Conservation (phyloP, 2,113 vertebrate species). For the Parotia lawesii region DNA sequence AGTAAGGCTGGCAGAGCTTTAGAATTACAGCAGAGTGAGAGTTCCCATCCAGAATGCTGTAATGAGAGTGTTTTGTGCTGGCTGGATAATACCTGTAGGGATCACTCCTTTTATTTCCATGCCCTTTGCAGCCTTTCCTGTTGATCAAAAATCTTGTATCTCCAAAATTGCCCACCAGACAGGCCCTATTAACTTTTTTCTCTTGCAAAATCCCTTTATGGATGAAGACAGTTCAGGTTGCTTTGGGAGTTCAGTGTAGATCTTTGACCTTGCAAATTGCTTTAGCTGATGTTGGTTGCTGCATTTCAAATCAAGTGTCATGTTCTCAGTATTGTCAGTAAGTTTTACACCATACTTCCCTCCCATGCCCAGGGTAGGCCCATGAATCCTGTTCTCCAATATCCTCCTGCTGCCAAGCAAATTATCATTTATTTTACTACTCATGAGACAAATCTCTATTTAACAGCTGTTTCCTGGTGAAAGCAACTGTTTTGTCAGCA, state of each 20-base stretch:
- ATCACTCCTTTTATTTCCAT: background rate
- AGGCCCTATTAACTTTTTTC: background rate
- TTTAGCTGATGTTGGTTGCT: background rate
- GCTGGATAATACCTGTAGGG: background rate
- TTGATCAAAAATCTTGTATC: background rate
- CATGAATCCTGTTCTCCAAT: background rate
- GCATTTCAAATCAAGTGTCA: background rate
- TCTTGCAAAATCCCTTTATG: background rate
- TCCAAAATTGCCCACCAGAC: background rate
- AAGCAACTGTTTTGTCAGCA: background rate
- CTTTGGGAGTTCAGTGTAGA: accelerated
- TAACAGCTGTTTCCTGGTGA: background rate
- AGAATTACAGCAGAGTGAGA: background rate
- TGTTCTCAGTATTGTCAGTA: background rate
- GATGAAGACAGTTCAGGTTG: background rate
- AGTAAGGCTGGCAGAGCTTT: background rate
- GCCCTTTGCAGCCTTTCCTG: background rate
- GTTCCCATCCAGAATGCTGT: background rate
- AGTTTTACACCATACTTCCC: background rate
- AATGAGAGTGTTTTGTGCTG: background rate
- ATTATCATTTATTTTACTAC: background rate
- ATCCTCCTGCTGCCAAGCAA: background rate
- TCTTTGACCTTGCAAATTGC: background rate
- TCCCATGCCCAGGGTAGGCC: background rate
- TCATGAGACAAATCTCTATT: background rate